Percentiles rank a stretch among this genome's conserved stretches.
Evolutionary conservation across 2,888 invertebrate genomes (phyloP).

Genomic region (Cephus nigrinus): DNA sequence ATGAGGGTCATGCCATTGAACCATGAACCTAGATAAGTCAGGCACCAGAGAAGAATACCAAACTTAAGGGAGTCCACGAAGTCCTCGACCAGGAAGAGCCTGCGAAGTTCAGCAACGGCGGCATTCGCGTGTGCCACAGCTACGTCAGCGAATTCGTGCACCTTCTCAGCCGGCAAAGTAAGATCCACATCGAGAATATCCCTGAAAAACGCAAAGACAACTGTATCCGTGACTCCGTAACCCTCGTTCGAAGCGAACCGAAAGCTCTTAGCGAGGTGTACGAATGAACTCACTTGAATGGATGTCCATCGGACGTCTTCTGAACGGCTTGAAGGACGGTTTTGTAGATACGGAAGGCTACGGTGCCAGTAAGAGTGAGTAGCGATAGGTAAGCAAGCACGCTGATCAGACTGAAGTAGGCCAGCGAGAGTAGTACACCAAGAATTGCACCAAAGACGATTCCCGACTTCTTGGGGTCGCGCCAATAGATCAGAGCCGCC

Average conservation of each 20-base stretch:
- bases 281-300: conserved; percentile 86
- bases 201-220: conserved; percentile 64
- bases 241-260: not conserved
- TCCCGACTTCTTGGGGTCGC: conserved; percentile 94
- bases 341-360: conserved; percentile 96
- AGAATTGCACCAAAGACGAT: conserved; percentile 92
- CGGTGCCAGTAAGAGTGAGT: conserved; percentile 84
- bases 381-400: conserved; percentile 94
- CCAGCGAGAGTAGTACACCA: conserved; percentile 90
- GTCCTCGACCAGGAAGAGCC: conserved; percentile 96
- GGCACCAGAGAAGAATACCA: conserved; percentile 92
- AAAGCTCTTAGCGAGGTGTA: not conserved
- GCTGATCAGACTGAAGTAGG: conserved; percentile 94
- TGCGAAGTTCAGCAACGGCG: conserved; percentile 83
- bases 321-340: conserved; percentile 94
- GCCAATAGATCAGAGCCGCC: conserved; percentile 98
- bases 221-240: not conserved
- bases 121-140: conserved; percentile 90
- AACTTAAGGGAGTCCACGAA: conserved; percentile 96
- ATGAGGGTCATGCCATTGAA: conserved; percentile 99
- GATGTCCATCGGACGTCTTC: conserved; percentile 96
- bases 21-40: conserved; percentile 98
- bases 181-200: conserved; percentile 89
- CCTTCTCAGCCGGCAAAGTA: conserved; percentile 89
- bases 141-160: conserved; percentile 87